A percentile compares a stretch with the other conserved stretches of the same genome.
Evolutionary conservation across 2,888 invertebrate genomes (phyloP).

Genomic region (Eupithecia subumbrata): DNA sequence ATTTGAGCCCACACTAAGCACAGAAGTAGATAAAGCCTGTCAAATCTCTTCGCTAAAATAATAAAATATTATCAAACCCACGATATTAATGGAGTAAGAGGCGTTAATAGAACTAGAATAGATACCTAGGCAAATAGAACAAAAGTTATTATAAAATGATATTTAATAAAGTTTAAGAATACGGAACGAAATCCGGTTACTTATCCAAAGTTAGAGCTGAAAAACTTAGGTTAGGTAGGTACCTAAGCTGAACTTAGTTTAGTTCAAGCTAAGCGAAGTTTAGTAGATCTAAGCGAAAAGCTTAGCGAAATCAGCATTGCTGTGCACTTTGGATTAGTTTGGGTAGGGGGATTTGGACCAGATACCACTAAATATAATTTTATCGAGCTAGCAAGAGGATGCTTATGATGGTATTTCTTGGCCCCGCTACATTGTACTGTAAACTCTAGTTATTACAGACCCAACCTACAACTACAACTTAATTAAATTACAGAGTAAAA

Average conservation of each 20-base stretch:
- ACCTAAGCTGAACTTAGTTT: too few species aligned
- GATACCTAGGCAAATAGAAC: neutral
- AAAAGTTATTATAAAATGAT: neutral
- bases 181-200: too few species aligned
- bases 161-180: too few species aligned
- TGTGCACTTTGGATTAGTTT: too few species aligned
- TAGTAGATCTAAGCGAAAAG: too few species aligned
- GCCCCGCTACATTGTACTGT: neutral
- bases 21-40: constrained; percentile 49
- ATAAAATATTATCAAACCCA: constrained; percentile 45
- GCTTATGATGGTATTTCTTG: neutral
- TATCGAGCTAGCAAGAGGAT: too few species aligned
- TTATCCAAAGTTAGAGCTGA: too few species aligned
- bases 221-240: too few species aligned
- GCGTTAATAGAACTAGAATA: neutral
- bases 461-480: constrained; percentile 17
- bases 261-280: too few species aligned
- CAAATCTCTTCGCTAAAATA: constrained; percentile 46
- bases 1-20: constrained; percentile 54
- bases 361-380: too few species aligned
- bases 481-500: constrained; percentile 31
- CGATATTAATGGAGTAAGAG: constrained; percentile 34
- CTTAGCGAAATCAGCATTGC: too few species aligned
- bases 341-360: too few species aligned
- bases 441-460: constrained; percentile 12